Percentiles rank a stretch among this genome's conserved stretches.
phyloP scores from a whole-genome alignment of 2,797 vertebrate genomes.

The Distichodus sexfasciatus region DNA sequence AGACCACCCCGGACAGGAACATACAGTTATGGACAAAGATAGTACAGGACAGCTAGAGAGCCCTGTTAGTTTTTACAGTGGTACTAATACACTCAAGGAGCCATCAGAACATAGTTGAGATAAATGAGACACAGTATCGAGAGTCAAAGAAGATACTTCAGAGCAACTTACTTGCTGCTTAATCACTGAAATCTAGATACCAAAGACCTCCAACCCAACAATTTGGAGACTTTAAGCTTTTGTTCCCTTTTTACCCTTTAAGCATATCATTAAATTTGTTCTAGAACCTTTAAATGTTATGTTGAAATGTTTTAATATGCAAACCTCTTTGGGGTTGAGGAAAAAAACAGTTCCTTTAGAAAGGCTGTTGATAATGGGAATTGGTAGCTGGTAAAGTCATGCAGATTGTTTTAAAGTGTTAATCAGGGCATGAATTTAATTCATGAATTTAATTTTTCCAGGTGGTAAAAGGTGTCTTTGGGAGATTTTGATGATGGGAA shows the following conservation, averaged over 20 bases:
- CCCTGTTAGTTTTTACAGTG: background rate
- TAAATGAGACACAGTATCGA: background rate
- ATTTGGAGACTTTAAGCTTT: conserved; percentile 9
- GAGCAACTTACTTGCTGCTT: background rate
- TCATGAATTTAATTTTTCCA: too few relatives aligned
- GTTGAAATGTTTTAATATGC: background rate
- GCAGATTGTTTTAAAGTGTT: too few relatives aligned
- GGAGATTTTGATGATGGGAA: too few relatives aligned
- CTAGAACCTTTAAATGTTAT: background rate
- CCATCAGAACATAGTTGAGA: background rate
- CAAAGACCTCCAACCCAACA: background rate
- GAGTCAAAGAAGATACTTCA: background rate
- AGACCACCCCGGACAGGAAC: conserved; percentile 14
- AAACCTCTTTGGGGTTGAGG: background rate
- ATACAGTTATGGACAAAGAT: background rate
- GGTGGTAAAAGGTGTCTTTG: too few relatives aligned
- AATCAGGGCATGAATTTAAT: too few relatives aligned
- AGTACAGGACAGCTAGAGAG: conserved; percentile 15
- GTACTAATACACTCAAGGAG: background rate
- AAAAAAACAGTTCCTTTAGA: too few relatives aligned
- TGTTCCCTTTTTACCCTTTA: background rate
- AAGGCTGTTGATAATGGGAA: too few relatives aligned
- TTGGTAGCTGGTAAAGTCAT: too few relatives aligned
- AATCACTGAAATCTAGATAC: background rate
- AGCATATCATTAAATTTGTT: conserved; percentile 16